A percentile compares a stretch with the other conserved stretches of the same genome.
phyloP scores from a whole-genome alignment of 2,113 vertebrate genomes.

The Epinephelus lanceolatus region DNA sequence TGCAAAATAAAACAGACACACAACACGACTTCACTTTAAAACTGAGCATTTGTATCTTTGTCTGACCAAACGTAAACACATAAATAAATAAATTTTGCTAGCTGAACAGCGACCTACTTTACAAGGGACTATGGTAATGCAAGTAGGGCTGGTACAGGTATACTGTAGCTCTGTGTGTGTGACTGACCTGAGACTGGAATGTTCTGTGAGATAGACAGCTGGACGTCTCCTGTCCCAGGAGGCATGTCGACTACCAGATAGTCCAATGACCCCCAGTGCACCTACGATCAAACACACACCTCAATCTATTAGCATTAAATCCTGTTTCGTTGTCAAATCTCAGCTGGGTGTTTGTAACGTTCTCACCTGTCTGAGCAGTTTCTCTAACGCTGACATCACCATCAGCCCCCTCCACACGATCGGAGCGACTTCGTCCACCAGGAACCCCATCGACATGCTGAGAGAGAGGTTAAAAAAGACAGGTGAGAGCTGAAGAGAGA shows the following conservation, averaged over 20 bases:
- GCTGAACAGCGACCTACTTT: background rate
- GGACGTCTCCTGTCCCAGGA: slow-evolving; percentile 97
- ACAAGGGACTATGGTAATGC: too few relatives aligned
- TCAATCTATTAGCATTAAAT: background rate
- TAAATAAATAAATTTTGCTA: background rate
- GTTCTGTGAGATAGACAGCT: slow-evolving; percentile 95
- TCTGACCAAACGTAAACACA: background rate
- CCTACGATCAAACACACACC: slow-evolving; percentile 82
- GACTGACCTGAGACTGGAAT: slow-evolving; percentile 91
- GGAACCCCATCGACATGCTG: slow-evolving; percentile 99
- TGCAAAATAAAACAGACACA: slow-evolving; percentile 52
- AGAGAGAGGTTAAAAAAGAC: background rate
- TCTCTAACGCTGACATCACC: slow-evolving; percentile 98
- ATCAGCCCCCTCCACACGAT: slow-evolving; percentile 97
- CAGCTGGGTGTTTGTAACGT: accelerated
- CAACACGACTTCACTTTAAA: too few relatives aligned
- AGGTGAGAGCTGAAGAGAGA: background rate
- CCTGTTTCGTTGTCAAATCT: background rate
- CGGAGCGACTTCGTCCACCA: slow-evolving; percentile 91
- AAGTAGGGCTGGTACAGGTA: too few relatives aligned
- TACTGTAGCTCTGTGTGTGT: background rate
- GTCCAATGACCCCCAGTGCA: slow-evolving; percentile 95
- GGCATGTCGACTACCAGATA: slow-evolving; percentile 98
- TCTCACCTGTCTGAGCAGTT: slow-evolving; percentile 91
- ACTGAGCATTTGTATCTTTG: too few relatives aligned